These are phyloP conservation scores for Arnoldichthys spilopterus DNA, from an alignment of 2,797 vertebrate genomes.

Conservation along the genomic window DNA sequence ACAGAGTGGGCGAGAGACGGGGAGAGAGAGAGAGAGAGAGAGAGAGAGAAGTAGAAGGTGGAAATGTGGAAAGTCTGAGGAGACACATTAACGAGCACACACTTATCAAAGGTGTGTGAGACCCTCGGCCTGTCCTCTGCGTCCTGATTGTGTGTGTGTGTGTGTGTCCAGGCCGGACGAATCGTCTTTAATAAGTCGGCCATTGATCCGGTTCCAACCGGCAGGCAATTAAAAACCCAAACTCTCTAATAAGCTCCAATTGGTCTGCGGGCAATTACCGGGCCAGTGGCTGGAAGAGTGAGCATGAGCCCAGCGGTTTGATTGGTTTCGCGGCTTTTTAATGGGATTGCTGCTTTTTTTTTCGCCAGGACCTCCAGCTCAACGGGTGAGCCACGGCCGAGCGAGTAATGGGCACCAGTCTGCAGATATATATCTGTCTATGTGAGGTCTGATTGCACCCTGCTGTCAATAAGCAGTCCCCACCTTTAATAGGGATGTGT, in stretches of 20 bases:
- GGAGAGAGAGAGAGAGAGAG: background rate
- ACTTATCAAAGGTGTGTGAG: slow-evolving; percentile 50
- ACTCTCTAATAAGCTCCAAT: slow-evolving; percentile 63
- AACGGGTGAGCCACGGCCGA: slow-evolving; percentile 41
- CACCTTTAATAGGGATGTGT: slow-evolving; percentile 54
- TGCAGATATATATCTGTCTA: slow-evolving; percentile 53
- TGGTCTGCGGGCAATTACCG: slow-evolving; percentile 60
- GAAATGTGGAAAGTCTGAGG: slow-evolving; percentile 43
- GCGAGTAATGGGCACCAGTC: slow-evolving; percentile 50
- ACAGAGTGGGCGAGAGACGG: slow-evolving; percentile 44
- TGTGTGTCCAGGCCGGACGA: slow-evolving; percentile 36
- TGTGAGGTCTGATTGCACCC: slow-evolving; percentile 57
- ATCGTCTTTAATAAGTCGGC: slow-evolving; percentile 61
- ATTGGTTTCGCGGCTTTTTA: slow-evolving; percentile 57
- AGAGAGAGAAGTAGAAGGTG: slow-evolving; percentile 46
- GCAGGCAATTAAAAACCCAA: slow-evolving; percentile 63
- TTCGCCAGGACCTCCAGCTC: slow-evolving; percentile 41
- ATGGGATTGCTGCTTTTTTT: slow-evolving; percentile 51
- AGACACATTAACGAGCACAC: slow-evolving; percentile 49
- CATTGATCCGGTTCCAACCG: slow-evolving; percentile 57
- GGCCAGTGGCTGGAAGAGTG: slow-evolving; percentile 57
- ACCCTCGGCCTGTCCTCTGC: slow-evolving; percentile 28
- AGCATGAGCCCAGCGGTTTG: slow-evolving; percentile 53
- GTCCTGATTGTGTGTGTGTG: slow-evolving; percentile 7
- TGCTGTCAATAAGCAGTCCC: slow-evolving; percentile 58